Base-by-base conservation (phyloP, 2,797 vertebrate genomes). In the Malacoctenus gilli region DNA sequence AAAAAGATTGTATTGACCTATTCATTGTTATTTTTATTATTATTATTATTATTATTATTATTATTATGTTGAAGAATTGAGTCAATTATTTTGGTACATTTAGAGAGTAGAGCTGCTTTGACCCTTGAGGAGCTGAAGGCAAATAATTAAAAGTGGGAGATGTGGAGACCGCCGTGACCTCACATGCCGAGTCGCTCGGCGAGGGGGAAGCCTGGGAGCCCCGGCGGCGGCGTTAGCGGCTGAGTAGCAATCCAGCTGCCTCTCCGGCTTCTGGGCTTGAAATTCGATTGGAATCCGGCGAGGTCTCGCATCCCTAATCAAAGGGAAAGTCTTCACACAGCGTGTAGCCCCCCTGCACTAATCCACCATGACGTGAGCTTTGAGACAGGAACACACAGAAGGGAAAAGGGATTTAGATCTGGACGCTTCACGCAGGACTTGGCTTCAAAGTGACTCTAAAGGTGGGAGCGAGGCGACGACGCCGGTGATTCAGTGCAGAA, bases 211-310 rank as follows among this genome's bases (percentile, higher is more conserved):
- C 43, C 49, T 65, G 55, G 31, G 56, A 28, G 25, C 25, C 25
- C 9, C 25, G 9, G 25, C 9, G 9, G 25, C 9, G 77, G 61
- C 14, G 10, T 70, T 66, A 56, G 69, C 36, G 1, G 56, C 54
- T 82, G 61, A 84, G 72, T 72, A 69, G 60, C 73, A 66, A 75
- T 71, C 72, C 83, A 84, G 83, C 79, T 85, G 80, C 71, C 38
- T 67, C 70, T 70, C 68, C 67, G 62, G 63, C 72, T 73, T 82
- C 73, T 73, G 75, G 56, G 73, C 78, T 80, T 86, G 82, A 85
- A 82, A 82, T 70, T 80, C 76, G 30, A 79, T 82, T 66, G 72
- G 68, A 83, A 75, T 73, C 82, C 75, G n/a, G 77, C 0, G 83
- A 75, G 85, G 52, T 57, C 79, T 77, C 10, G 18, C 68, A 62